Conservation (phyloP, 2,113 vertebrate species). For the Zosterops lateralis region DNA sequence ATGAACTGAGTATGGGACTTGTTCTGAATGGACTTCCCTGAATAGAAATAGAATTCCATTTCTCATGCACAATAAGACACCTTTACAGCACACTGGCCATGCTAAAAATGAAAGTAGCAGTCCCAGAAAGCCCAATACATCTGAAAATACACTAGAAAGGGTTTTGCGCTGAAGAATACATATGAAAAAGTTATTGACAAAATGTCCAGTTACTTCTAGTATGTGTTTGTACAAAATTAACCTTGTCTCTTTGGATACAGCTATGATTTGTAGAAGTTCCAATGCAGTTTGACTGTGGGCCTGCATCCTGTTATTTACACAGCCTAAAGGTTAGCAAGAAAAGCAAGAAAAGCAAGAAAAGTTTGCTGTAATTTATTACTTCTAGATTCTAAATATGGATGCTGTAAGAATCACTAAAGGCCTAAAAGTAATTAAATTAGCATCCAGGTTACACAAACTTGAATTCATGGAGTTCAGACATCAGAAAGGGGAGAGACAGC, state of each 20-base stretch:
- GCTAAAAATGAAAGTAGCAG: not conserved
- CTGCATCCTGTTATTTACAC: not conserved
- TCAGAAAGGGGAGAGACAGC: not conserved
- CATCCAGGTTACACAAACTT: not conserved
- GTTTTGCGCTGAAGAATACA: not conserved
- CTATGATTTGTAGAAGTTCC: not conserved
- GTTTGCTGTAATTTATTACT: not conserved
- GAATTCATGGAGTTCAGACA: not conserved
- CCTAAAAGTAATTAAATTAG: not conserved
- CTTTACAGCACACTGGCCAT: not conserved
- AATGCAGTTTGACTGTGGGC: not conserved
- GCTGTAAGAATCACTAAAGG: not conserved
- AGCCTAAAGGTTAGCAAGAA: not conserved
- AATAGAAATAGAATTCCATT: not conserved
- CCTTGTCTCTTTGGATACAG: not conserved
- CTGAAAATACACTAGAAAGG: not conserved
- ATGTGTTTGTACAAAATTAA: not conserved
- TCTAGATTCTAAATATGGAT: not conserved
- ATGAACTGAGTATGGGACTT: not conserved
- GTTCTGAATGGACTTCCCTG: not conserved
- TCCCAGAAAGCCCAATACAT: not conserved
- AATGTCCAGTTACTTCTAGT: not conserved
- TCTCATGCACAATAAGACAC: not conserved
- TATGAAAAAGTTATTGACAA: not conserved
- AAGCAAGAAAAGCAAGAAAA: not conserved